These are phyloP conservation scores for Archivesica marissinica DNA, from an alignment of 1,140 invertebrate genomes.

Conservation along the genomic window DNA sequence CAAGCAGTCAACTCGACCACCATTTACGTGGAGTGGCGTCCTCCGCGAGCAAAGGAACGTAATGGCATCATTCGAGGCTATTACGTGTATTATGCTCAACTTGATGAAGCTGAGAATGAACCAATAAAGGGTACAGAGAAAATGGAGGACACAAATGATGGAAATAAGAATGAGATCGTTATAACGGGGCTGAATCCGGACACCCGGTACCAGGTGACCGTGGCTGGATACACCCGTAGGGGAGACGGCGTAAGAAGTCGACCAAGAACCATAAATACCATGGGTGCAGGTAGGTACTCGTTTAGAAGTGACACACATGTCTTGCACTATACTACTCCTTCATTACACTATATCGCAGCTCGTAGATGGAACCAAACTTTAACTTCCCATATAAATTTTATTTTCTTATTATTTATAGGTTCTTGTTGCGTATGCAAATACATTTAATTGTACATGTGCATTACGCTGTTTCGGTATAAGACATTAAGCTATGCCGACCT, in stretches of 20 bases:
- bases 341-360: too few species aligned
- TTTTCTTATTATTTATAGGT: too few species aligned
- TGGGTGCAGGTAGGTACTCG: conserved; percentile 89
- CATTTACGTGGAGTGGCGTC: conserved; percentile 95
- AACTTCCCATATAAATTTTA: too few species aligned
- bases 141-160: conserved; percentile 80
- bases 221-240: conserved; percentile 96
- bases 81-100: conserved; percentile 93
- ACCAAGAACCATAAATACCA: conserved; percentile 91
- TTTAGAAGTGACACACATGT: too few species aligned
- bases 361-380: too few species aligned
- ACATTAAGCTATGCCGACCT: too few species aligned
- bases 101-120: conserved; percentile 73
- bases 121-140: conserved; percentile 68
- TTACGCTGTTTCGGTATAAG: too few species aligned
- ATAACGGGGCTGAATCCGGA: conserved; percentile 96
- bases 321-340: too few species aligned
- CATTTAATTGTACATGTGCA: too few species aligned
- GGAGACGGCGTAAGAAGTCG: conserved; percentile 96
- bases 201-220: conserved; percentile 92
- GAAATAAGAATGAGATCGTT: conserved; percentile 91
- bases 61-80: conserved; percentile 99
- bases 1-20: conserved; percentile 95
- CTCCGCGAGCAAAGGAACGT: conserved; percentile 93
- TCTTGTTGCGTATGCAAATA: too few species aligned